Evolutionary conservation across 2,888 invertebrate species (phyloP).

Genomic region (Watsonalla binaria): DNA sequence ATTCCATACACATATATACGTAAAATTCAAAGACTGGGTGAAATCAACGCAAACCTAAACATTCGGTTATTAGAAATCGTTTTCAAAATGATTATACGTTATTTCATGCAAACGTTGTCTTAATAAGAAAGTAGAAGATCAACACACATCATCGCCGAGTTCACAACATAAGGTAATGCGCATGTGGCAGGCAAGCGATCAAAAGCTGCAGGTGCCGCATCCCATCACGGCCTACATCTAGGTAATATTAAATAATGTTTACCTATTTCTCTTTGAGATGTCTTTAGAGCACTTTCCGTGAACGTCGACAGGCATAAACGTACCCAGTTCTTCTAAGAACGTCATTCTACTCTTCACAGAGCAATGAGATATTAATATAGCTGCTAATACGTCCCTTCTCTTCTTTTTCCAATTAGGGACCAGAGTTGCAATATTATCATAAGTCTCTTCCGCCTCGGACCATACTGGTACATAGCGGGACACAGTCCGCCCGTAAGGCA

Average conservation of each 20-base stretch:
- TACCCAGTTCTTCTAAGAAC: conserved; percentile 75
- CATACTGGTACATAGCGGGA: conserved; percentile 25
- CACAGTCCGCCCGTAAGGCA: conserved; percentile 81
- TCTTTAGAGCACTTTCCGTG: conserved; percentile 75
- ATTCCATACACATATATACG: no score
- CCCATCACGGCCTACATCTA: background rate
- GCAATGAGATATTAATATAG: conserved; percentile 81
- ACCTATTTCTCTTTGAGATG: conserved; percentile 27
- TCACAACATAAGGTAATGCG: no score
- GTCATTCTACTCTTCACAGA: conserved; percentile 63
- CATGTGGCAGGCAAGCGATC: no score
- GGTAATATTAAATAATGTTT: conserved; percentile 4
- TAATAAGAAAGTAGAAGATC: no score
- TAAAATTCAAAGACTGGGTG: no score
- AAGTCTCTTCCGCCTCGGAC: conserved; percentile 8
- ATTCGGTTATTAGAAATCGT: no score
- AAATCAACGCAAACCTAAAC: no score
- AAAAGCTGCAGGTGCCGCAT: no score
- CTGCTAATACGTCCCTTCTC: conserved; percentile 59
- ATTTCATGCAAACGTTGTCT: no score
- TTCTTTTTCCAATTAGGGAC: conserved; percentile 65
- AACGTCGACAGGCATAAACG: conserved; percentile 78
- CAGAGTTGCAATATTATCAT: conserved; percentile 22
- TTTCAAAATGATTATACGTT: no score
- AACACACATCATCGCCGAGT: no score